Conservation (phyloP, 2,888 invertebrate species). For the Dryobota labecula region DNA sequence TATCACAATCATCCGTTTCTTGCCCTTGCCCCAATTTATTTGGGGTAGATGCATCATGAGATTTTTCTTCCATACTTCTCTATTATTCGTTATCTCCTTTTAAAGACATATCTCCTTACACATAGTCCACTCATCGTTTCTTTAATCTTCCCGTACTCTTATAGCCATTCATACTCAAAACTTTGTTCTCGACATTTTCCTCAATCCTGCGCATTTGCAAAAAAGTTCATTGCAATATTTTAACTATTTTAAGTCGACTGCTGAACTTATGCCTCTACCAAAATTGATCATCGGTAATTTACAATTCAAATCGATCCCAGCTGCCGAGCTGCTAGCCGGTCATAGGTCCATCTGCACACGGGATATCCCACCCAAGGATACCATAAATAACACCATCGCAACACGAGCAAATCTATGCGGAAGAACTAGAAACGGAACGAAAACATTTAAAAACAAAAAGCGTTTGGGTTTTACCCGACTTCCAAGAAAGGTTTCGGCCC, state of each 20-base stretch:
- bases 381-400: slow-evolving; percentile 16
- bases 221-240: too few species aligned
- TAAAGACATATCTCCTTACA: neutral
- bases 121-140: neutral
- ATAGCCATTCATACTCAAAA: neutral
- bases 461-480: slow-evolving; percentile 52
- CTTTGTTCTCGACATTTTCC: neutral
- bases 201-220: neutral
- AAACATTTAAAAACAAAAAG: slow-evolving; percentile 44
- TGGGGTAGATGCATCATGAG: neutral
- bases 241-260: neutral
- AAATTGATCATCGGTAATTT: neutral
- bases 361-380: slow-evolving; percentile 16
- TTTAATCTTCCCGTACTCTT: neutral
- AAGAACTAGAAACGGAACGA: slow-evolving; percentile 10
- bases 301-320: neutral
- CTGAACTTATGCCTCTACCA: neutral
- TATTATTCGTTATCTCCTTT: neutral
- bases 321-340: too few species aligned
- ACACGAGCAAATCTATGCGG: slow-evolving; percentile 13
- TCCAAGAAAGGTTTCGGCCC: slow-evolving; percentile 58
- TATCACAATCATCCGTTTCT: neutral
- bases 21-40: neutral
- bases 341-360: slow-evolving; percentile 15
- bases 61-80: neutral